Percentiles rank a stretch among this genome's conserved stretches.
Evolutionary conservation across 2,888 invertebrate species (phyloP).

Genomic region (Drosophila pseudotakahashii): DNA sequence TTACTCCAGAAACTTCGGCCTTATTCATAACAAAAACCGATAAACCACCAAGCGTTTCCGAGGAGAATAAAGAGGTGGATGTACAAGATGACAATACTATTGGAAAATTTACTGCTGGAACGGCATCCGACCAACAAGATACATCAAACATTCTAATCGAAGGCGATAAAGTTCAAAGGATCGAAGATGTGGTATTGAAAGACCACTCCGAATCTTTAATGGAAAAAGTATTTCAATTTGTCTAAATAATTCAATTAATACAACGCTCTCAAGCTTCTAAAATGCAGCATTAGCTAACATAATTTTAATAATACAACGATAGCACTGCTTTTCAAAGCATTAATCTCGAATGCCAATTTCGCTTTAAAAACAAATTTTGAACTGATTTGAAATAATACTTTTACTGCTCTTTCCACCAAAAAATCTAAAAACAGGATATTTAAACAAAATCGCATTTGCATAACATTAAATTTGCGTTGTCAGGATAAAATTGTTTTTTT

Average conservation of each 20-base stretch:
- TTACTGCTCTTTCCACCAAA: too few relatives aligned
- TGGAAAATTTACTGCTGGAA: not conserved
- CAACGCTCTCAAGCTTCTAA: constrained; percentile 5
- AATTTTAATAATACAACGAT: not conserved
- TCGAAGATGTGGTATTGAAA: constrained; percentile 4
- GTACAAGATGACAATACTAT: not conserved
- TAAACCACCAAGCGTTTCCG: not conserved
- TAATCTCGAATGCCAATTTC: too few relatives aligned
- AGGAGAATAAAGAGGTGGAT: not conserved
- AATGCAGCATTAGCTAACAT: constrained; percentile 2
- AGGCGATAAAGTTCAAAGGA: constrained; percentile 1
- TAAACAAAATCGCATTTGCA: too few relatives aligned
- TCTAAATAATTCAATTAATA: not conserved
- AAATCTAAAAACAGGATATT: too few relatives aligned
- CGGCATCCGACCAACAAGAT: not conserved
- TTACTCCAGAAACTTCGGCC: not conserved
- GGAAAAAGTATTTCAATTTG: constrained; percentile 36
- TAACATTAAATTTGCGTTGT: too few relatives aligned
- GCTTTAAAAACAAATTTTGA: too few relatives aligned
- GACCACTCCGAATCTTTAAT: not conserved
- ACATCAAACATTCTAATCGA: not conserved
- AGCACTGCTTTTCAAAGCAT: not conserved
- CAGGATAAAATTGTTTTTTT: too few relatives aligned
- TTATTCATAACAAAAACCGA: not conserved
- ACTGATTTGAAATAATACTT: not conserved